Evolutionary conservation across 2,888 invertebrate genomes (phyloP).

Genomic region (Metallyticus violacea): DNA sequence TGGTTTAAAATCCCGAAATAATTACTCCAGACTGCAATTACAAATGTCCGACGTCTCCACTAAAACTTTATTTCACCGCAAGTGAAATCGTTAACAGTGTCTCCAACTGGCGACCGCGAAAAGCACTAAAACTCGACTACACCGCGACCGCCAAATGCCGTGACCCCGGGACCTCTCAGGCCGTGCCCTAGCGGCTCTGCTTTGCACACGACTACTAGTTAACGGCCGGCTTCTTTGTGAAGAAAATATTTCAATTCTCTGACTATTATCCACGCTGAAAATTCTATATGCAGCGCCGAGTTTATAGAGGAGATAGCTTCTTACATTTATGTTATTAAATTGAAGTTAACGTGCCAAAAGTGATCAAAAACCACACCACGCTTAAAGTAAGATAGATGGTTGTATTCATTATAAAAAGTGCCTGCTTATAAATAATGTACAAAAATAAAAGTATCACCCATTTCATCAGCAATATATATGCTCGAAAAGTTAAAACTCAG

Average conservation of each 20-base stretch:
- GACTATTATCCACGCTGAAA: not conserved
- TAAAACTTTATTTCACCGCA: not conserved
- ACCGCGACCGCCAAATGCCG: not conserved
- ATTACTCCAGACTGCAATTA: not conserved
- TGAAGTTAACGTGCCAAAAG: too few relatives aligned
- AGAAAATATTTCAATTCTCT: not conserved
- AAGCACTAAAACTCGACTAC: not conserved
- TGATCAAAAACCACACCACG: too few relatives aligned
- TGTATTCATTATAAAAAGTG: too few relatives aligned
- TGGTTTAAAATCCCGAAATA: not conserved
- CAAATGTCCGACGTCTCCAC: not conserved
- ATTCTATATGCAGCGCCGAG: too few relatives aligned
- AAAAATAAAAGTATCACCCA: too few relatives aligned
- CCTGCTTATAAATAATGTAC: too few relatives aligned
- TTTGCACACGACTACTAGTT: not conserved
- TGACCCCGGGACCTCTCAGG: not conserved
- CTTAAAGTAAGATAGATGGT: too few relatives aligned
- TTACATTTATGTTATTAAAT: not conserved
- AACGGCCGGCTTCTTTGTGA: not conserved
- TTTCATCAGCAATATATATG: too few relatives aligned
- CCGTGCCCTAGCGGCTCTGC: not conserved
- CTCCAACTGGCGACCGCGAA: not conserved
- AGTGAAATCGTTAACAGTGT: not conserved
- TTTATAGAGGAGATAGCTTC: not conserved
- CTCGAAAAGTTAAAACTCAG: too few relatives aligned